Base-by-base conservation (phyloP, 2,797 vertebrate species). In the Discoglossus pictus region DNA sequence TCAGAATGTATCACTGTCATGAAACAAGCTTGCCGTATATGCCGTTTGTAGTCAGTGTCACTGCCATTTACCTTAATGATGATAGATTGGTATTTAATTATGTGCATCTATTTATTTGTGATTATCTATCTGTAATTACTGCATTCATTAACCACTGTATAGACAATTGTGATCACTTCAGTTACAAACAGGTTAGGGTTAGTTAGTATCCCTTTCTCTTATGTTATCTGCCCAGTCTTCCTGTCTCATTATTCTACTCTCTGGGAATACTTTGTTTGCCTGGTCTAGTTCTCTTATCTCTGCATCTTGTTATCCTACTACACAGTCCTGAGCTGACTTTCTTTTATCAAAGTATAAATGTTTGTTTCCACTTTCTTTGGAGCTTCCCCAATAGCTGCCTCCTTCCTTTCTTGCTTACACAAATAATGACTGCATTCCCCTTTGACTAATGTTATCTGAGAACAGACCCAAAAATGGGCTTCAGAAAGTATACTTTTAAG, bases 381-480 rank as follows among this genome's bases (percentile, higher is more conserved):
- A 65, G 34, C 50, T 52, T 43, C 60, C 15, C n/a, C 7, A 2
- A 21, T 34, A 10, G 13, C 47, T 51, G 17, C 38, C 11, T 15
- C 15, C 40, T 31, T 56, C 16, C 20, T 5, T 13, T 46, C 17
- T 27, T n/a, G 24, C 6, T n/a, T n/a, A n/a, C n/a, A n/a, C n/a
- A n/a, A n/a, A n/a, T n/a, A n/a, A n/a, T n/a, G n/a, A n/a, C n/a
- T 23, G 61, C 27, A 52, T 54, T 25, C 7, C 31, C 18, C 15
- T 23, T 11, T 12, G 35, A 38, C 27, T 40, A 44, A 59, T 50
- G 54, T 67, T 35, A 67, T 54, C 53, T 42, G 35, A 67, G 54
- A 54, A 67, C 64, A 58, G 7, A 18, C 44, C 16, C 48, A 9
- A 9, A 31, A 31, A 7, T 16, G 23, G 15, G 11, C 5, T 63